phyloP scores from a whole-genome alignment of 1,140 invertebrate species.

The Bursaphelenchus mucronatus region DNA sequence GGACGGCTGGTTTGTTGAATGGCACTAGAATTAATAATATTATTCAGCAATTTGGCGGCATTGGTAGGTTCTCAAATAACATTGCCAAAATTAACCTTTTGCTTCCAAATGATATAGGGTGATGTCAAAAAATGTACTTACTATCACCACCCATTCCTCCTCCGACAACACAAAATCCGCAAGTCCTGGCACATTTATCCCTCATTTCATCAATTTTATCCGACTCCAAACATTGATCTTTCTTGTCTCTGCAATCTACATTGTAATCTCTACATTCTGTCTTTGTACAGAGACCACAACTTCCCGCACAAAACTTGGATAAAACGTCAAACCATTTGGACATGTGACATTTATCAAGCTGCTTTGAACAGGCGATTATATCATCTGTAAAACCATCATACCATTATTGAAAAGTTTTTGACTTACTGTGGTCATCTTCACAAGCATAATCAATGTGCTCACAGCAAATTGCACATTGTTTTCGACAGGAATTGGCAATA shows the following conservation, averaged over 20 bases:
- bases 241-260: constrained; percentile 35
- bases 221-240: constrained; percentile 34
- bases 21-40: constrained; percentile 20
- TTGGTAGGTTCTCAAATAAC: constrained; percentile 18
- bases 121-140: too few species aligned
- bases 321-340: constrained; percentile 50
- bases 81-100: constrained; percentile 5
- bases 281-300: constrained; percentile 38
- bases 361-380: constrained; percentile 45
- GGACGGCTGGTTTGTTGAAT: constrained; percentile 25
- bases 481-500: constrained; percentile 47
- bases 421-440: constrained; percentile 42
- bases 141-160: constrained; percentile 10
- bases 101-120: too few species aligned
- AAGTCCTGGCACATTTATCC: constrained; percentile 46
- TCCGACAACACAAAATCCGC: constrained; percentile 30
- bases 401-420: constrained; percentile 4
- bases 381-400: constrained; percentile 22
- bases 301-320: constrained; percentile 46
- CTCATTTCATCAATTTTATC: constrained; percentile 42
- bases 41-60: constrained; percentile 24
- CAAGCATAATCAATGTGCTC: constrained; percentile 46
- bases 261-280: constrained; percentile 38
- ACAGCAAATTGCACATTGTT: constrained; percentile 48
- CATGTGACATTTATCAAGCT: constrained; percentile 42